Evolutionary conservation across 2,797 vertebrate genomes (phyloP), one percentile per base, ranked within the genome.

Genomic region (Synaphobranchus kaupii): DNA sequence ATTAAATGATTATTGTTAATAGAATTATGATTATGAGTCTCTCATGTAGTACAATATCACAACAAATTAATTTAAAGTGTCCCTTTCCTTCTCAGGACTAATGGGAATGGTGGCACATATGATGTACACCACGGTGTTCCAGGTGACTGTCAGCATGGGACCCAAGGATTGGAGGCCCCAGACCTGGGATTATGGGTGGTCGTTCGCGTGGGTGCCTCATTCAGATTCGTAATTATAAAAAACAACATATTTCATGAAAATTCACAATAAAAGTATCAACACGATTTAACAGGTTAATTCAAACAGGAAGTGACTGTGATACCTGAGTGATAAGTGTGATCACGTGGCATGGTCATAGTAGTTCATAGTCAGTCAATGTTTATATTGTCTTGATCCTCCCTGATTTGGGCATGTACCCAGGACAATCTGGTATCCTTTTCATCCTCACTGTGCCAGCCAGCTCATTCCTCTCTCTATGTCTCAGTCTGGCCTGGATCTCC

Each of bases 91-190:
- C 73, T 50, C 47, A 97, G 96, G 96, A 87, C 94, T 97, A 86
- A 92, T 97, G 84, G 96, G 96, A 88, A 97, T 97, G 96, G 95
- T 96, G 87, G 96, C 96, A 86, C 96, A 97, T 71, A 97, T 97
- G 96, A 97, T 97, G 96, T 96, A 90, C 93, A 97, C 96, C 85
- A 97, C 96, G 0, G 96, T 97, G 5, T 97, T 97, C 92, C 96
- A 97, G 91, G 95, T 97, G 94, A 96, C 96, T 0, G 95, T 97
- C 56, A 96, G 96, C 17, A 94, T 96, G n/a, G 96, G 96, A 13
- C 96, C 96, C 20, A 97, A 97, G 93, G 96, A 97, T 92, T 97
- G 96, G 96, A 95, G 96, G 88, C 96, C 96, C 89, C 96, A 97
- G 91, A 93, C 94, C 6, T 95, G 95, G 94, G 95, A 95, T 87